Conservation (phyloP, 2,797 vertebrate genomes). For the Pseudomugil tenellus region DNA sequence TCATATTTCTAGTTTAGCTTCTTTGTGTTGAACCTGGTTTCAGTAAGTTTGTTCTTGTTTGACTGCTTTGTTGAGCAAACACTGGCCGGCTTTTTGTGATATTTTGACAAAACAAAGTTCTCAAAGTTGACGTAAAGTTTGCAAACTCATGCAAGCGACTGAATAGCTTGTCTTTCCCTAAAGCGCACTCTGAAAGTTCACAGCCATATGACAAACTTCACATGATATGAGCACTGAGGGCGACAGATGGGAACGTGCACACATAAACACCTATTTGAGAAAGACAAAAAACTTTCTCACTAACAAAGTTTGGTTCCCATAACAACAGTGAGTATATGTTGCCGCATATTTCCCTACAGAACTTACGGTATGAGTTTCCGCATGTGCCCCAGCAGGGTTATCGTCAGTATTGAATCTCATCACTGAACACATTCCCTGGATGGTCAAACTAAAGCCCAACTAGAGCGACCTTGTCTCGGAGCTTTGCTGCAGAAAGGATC, state of each 20-base stretch:
- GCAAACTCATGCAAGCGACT: no score
- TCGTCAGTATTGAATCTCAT: slow-evolving; percentile 39
- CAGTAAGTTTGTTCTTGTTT: background rate
- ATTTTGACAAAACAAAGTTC: background rate
- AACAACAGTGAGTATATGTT: slow-evolving; percentile 7
- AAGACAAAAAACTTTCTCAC: background rate
- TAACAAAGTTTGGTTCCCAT: slow-evolving; percentile 2
- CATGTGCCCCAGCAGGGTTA: slow-evolving; percentile 13
- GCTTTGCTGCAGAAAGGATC: slow-evolving; percentile 76
- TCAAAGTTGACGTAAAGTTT: background rate
- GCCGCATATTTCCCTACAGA: slow-evolving; percentile 9
- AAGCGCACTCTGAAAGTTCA: slow-evolving; percentile 38
- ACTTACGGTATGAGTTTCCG: slow-evolving; percentile 26
- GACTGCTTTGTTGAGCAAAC: background rate
- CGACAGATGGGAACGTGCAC: background rate
- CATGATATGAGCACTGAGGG: slow-evolving; percentile 27
- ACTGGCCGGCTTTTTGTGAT: background rate
- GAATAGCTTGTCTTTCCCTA: background rate
- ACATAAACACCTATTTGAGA: slow-evolving; percentile 11
- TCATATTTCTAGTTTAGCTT: background rate
- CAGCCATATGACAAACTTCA: slow-evolving; percentile 61
- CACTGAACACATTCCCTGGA: slow-evolving; percentile 34
- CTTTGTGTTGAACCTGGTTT: background rate
- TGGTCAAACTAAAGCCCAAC: slow-evolving; percentile 35
- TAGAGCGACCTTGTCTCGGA: slow-evolving; percentile 67